Conservation (phyloP, 2,797 vertebrate species). For the Propithecus perrieri region DNA sequence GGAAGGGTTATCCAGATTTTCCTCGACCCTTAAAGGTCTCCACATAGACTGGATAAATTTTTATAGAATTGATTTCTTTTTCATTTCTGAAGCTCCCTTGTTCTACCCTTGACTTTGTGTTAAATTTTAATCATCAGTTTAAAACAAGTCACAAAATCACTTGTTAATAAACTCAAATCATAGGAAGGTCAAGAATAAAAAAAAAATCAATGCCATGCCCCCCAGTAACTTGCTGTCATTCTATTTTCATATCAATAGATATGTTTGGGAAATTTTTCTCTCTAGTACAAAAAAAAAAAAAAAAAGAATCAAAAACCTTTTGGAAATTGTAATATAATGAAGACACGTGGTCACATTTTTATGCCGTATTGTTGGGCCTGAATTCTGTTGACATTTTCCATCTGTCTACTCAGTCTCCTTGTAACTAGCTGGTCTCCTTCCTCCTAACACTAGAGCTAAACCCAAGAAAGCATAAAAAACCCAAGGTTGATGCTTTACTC, state of each 20-base stretch:
- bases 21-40: background rate
- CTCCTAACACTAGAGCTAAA: background rate
- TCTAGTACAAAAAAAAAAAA: background rate
- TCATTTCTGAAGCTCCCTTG: background rate
- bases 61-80: background rate
- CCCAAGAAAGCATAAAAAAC: background rate
- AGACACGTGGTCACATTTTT: background rate
- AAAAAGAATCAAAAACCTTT: background rate
- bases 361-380: background rate
- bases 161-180: constrained; percentile 17
- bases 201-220: background rate
- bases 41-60: background rate
- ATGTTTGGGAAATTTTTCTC: background rate
- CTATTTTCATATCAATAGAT: constrained; percentile 4
- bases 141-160: constrained; percentile 25
- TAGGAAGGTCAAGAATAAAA: background rate
- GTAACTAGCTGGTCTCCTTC: background rate
- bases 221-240: background rate
- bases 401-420: background rate
- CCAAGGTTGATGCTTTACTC: background rate
- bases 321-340: background rate
- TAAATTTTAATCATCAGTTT: constrained; percentile 20
- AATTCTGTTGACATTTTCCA: background rate
- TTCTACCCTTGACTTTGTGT: background rate
- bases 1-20: background rate